A percentile compares a stretch with the other conserved stretches of the same genome.
phyloP scores from a whole-genome alignment of 2,113 vertebrate genomes.

The Ptychochromis oligacanthus region DNA sequence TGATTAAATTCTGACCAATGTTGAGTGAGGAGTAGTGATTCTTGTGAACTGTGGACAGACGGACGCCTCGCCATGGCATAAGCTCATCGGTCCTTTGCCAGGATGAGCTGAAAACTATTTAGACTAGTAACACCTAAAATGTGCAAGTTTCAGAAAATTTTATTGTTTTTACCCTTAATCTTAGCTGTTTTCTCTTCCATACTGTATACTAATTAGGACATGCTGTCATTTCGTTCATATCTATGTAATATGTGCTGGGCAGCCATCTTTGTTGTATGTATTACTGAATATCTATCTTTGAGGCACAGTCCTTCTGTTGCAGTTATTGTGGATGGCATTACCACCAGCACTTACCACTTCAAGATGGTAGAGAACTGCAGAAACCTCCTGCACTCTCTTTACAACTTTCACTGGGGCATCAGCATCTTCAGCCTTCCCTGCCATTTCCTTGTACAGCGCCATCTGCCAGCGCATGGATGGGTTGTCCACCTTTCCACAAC shows the following conservation, averaged over 20 bases:
- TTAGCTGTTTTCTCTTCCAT: neutral
- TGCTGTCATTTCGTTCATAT: neutral
- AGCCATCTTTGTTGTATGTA: neutral
- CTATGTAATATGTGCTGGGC: neutral
- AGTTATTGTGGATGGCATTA: neutral
- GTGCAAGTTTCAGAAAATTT: too few species aligned
- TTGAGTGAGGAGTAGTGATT: neutral
- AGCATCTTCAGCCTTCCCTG: slow-evolving; percentile 89
- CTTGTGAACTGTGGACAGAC: neutral
- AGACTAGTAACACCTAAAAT: neutral
- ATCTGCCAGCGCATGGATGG: slow-evolving; percentile 94
- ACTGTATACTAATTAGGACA: neutral
- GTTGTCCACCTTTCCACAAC: slow-evolving; percentile 85
- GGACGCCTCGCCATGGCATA: neutral
- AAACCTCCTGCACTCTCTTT: slow-evolving; percentile 91
- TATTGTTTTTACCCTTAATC: neutral
- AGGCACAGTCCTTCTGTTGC: neutral
- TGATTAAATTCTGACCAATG: neutral
- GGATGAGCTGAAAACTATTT: neutral
- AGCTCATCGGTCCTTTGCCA: neutral
- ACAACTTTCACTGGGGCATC: slow-evolving; percentile 89
- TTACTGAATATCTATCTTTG: neutral
- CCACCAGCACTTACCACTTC: slow-evolving; percentile 81
- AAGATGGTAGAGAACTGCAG: slow-evolving; percentile 90
- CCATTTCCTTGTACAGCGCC: slow-evolving; percentile 89